Evolutionary conservation across 1,140 invertebrate species (phyloP), one percentile per base, ranked within the genome.

Genomic region (Bicyclus anynana): DNA sequence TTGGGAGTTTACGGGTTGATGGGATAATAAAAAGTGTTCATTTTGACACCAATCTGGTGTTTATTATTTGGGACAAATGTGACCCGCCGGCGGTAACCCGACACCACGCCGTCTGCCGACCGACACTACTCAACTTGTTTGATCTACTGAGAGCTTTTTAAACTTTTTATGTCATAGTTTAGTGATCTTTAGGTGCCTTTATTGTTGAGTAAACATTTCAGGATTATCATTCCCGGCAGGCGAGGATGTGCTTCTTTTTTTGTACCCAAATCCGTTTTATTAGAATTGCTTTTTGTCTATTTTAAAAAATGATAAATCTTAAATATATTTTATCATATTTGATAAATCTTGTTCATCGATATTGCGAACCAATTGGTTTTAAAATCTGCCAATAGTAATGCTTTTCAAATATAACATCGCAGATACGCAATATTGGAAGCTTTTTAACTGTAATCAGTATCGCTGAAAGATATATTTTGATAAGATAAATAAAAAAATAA

Each of bases 101-200:
- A 85, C 71, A 83, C 82, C 82, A 64, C 59, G 67, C 77, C 81
- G 81, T 70, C 77, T 83, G 82, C 67, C 72, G 70, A 77, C 75
- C 73, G 74, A 75, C 78, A 80, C 77, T 69, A 74, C 78, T 78
- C 77, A 53, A 72, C 67, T 80, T 87, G 84, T 87, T 87, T 87
- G 84, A 87, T 87, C 84, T 87, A 85, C 84, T 84, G 80, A 84
- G 82, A 87, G 84, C 82, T 85, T 87, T 87, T 87, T 85, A 87
- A 85, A 84, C 78, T 84, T 87, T 87, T 87, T 85, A 87, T 87
- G 80, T 83, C 84, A 79, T 82, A 85, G 74, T 85, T 85, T 83
- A 85, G 77, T 81, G 72, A 66, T 73, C 63, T 80, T 80, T 83
- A 83, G 72, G 73, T 75, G 79, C 74, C 74, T 85, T 85, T 85